phyloP scores from a whole-genome alignment of 1,140 invertebrate species.

The Leptonema lineaticorne region DNA sequence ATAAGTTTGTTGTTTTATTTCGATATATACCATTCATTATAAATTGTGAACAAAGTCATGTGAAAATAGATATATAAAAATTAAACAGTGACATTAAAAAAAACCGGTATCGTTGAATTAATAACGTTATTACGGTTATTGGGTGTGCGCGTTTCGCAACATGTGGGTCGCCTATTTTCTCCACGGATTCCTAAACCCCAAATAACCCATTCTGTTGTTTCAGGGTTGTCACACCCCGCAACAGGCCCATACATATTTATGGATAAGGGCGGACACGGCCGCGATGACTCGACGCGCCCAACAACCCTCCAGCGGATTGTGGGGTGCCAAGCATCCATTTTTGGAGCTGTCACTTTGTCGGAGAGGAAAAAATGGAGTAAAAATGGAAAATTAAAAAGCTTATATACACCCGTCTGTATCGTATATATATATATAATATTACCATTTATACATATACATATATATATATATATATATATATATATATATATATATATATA shows the following conservation, averaged over 20 bases:
- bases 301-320: neutral
- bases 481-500: conserved; percentile 5
- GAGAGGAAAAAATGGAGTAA: too few species aligned
- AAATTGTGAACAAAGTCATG: too few species aligned
- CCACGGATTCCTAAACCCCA: neutral
- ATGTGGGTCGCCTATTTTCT: conserved; percentile 16
- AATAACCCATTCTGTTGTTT: neutral
- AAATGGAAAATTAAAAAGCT: too few species aligned
- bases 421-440: neutral
- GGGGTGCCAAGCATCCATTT: neutral
- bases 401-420: too few species aligned
- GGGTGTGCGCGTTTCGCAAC: neutral
- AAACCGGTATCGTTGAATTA: too few species aligned
- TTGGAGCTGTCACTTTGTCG: neutral
- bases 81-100: too few species aligned
- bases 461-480: conserved; percentile 5
- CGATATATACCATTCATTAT: too few species aligned
- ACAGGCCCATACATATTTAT: conserved; percentile 27
- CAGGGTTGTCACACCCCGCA: neutral
- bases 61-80: too few species aligned
- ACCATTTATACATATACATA: neutral
- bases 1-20: too few species aligned
- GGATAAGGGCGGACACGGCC: neutral
- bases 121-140: too few species aligned
- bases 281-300: neutral